These are phyloP conservation scores for Gymnocephalus cernua DNA, from an alignment of 2,113 vertebrate genomes.

Conservation along the genomic window DNA sequence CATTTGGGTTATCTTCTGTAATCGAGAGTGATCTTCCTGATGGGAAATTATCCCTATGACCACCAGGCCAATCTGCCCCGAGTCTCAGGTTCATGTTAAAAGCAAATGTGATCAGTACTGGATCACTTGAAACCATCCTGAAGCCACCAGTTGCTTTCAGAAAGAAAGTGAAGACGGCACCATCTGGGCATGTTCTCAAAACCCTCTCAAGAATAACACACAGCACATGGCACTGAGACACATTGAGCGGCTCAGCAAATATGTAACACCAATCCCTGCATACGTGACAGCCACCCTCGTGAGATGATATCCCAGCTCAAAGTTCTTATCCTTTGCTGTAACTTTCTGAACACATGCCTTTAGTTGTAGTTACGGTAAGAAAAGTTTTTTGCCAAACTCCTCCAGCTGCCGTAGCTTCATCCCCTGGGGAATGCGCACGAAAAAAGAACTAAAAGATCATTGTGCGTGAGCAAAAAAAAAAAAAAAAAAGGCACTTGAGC, in stretches of 20 bases:
- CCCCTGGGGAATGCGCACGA: slow-evolving; percentile 66
- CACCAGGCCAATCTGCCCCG: neutral
- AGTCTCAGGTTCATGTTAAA: slow-evolving; percentile 12
- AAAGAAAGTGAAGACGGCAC: slow-evolving; percentile 53
- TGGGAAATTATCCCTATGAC: neutral
- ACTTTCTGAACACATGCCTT: slow-evolving; percentile 66
- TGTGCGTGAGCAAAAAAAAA: slow-evolving; percentile 65
- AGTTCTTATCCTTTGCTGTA: slow-evolving; percentile 61
- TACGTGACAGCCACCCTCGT: slow-evolving; percentile 66
- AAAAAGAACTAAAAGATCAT: slow-evolving; percentile 69
- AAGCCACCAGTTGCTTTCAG: slow-evolving; percentile 58
- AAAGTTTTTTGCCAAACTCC: slow-evolving; percentile 68
- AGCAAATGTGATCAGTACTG: slow-evolving; percentile 26
- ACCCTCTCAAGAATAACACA: slow-evolving; percentile 61
- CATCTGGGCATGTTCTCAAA: slow-evolving; percentile 72
- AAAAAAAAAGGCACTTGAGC: slow-evolving; percentile 27
- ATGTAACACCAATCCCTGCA: slow-evolving; percentile 64
- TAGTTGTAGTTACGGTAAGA: slow-evolving; percentile 51
- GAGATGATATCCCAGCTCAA: slow-evolving; percentile 60
- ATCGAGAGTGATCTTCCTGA: neutral
- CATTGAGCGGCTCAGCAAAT: slow-evolving; percentile 60
- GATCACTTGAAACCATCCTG: slow-evolving; percentile 33
- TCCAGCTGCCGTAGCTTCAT: slow-evolving; percentile 53
- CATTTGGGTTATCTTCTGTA: neutral
- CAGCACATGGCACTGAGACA: slow-evolving; percentile 68